Evolutionary conservation across 2,888 invertebrate genomes (phyloP).

Genomic region (Epistrophe grossulariae): DNA sequence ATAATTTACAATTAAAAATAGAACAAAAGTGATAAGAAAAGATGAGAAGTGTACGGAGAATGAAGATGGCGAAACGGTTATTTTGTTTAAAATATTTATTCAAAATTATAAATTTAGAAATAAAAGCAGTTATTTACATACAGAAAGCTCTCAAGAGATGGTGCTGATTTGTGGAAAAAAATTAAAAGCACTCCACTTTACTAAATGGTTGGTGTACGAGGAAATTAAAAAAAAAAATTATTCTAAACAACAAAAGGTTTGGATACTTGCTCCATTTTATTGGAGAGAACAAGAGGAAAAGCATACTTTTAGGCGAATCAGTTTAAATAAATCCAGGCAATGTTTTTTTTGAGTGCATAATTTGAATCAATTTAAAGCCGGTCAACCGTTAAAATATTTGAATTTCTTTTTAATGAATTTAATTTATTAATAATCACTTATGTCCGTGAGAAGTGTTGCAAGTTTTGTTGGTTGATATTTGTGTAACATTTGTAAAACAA

Average conservation of each 20-base stretch:
- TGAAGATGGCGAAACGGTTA: conserved; percentile 38
- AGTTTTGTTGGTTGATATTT: not conserved
- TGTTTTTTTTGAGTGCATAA: conserved; percentile 45
- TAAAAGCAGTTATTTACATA: conserved; percentile 32
- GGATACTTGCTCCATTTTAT: conserved; percentile 38
- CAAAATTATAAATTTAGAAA: not conserved
- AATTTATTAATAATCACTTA: conserved; percentile 25
- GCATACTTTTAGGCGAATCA: conserved; percentile 71
- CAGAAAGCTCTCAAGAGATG: conserved; percentile 82
- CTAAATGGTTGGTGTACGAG: conserved; percentile 40
- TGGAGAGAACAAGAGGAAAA: conserved; percentile 51
- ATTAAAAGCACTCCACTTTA: not conserved
- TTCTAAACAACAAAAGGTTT: conserved; percentile 41
- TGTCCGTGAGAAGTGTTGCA: conserved; percentile 59
- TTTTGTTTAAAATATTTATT: conserved; percentile 16
- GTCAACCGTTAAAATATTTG: not conserved
- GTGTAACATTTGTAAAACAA: conserved; percentile 7
- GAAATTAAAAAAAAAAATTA: not conserved
- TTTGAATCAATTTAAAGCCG: not conserved
- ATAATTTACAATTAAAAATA: not conserved
- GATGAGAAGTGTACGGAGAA: conserved; percentile 29
- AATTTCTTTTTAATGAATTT: not conserved
- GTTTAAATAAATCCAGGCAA: conserved; percentile 68
- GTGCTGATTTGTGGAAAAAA: conserved; percentile 79
- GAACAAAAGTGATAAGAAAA: not conserved